A percentile compares a stretch with the other conserved stretches of the same genome.
These are phyloP conservation scores for Donacobius atricapilla DNA, from an alignment of 2,113 vertebrate genomes.

Conservation along the genomic window DNA sequence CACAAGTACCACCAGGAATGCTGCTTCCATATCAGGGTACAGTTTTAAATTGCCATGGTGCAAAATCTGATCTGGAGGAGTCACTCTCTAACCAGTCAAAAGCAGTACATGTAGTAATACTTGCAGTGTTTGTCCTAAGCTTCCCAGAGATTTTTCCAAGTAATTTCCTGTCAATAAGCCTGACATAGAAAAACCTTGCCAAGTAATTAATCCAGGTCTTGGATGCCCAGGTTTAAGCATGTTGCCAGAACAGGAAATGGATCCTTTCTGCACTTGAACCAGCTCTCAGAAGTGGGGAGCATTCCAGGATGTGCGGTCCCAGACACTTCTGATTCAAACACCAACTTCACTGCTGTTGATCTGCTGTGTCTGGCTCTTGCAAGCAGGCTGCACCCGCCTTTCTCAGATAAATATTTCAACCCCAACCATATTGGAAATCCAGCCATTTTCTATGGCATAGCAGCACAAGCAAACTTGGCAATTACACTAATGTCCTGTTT, in stretches of 20 bases:
- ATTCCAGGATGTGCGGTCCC: background rate
- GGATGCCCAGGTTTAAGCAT: background rate
- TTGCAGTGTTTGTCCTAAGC: background rate
- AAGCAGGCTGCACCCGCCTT: background rate
- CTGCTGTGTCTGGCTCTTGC: background rate
- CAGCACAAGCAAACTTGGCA: background rate
- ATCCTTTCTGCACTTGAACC: background rate
- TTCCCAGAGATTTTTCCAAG: background rate
- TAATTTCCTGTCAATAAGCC: background rate
- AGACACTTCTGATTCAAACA: background rate
- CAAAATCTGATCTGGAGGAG: background rate
- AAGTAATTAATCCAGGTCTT: background rate
- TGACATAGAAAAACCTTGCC: background rate
- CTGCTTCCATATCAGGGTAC: background rate
- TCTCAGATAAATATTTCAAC: slow-evolving; percentile 2
- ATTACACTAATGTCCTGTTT: background rate
- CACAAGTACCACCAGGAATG: background rate
- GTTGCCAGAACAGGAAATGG: background rate
- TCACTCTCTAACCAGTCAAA: background rate
- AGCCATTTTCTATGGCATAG: background rate
- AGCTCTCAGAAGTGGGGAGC: background rate
- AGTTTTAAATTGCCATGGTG: background rate
- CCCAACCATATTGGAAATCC: background rate
- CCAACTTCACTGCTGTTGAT: background rate
- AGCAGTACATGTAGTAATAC: background rate